These are phyloP conservation scores for Actinemys pallida DNA, from an alignment of 2,113 vertebrate species.

Conservation along the genomic window DNA sequence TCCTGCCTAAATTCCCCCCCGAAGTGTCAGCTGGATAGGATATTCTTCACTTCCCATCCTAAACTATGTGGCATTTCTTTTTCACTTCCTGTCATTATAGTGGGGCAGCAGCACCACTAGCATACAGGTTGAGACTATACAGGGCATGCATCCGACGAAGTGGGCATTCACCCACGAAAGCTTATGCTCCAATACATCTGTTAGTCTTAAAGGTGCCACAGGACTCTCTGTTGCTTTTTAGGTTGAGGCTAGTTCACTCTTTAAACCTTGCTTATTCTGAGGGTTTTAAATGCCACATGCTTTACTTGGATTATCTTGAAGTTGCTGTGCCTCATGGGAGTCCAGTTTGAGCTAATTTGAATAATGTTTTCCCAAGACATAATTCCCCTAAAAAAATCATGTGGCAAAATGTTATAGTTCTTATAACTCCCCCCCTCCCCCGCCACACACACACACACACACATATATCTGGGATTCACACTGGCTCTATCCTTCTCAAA, in stretches of 20 bases:
- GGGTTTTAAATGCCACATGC: background rate
- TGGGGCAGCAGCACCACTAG: background rate
- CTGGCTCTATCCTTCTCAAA: background rate
- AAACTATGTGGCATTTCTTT: background rate
- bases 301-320: background rate
- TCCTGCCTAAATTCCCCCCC: background rate
- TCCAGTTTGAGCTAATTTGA: background rate
- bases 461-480: background rate
- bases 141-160: too few species aligned
- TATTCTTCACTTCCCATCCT: background rate
- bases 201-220: too few species aligned
- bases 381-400: background rate
- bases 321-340: background rate
- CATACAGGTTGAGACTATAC: background rate
- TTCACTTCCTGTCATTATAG: background rate
- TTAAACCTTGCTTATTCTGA: background rate
- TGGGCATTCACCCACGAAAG: too few species aligned
- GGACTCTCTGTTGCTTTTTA: too few species aligned
- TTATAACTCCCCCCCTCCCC: background rate
- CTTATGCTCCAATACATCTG: too few species aligned
- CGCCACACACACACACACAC: too few species aligned
- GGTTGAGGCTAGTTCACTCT: background rate
- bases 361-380: background rate
- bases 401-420: background rate
- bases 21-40: background rate